These are phyloP conservation scores for Aphidius ervi DNA, from an alignment of 1,140 invertebrate species.

Conservation along the genomic window DNA sequence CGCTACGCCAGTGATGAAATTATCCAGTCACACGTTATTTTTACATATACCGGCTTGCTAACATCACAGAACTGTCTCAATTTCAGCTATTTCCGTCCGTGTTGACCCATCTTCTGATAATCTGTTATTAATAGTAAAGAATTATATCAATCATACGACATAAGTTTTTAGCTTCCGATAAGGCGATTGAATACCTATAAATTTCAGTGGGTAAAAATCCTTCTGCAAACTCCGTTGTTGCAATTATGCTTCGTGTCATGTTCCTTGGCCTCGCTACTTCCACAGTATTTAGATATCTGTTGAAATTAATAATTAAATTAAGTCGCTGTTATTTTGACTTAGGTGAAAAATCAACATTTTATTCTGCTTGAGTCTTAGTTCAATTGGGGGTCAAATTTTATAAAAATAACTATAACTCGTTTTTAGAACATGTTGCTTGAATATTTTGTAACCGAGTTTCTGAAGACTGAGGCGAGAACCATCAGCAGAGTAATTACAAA, in stretches of 20 bases:
- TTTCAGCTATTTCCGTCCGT: conserved; percentile 75
- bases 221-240: conserved; percentile 50
- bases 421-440: too few species aligned
- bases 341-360: too few species aligned
- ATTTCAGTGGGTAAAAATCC: conserved; percentile 50
- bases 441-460: too few species aligned
- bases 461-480: too few species aligned
- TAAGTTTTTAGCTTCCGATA: too few species aligned
- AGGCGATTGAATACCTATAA: conserved; percentile 35
- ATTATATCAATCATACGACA: too few species aligned
- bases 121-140: conserved; percentile 24
- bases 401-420: too few species aligned
- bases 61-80: conserved; percentile 83
- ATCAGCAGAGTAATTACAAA: too few species aligned
- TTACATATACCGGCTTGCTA: conserved; percentile 20
- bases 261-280: conserved; percentile 52
- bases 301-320: not conserved
- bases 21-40: not conserved
- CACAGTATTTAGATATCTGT: conserved; percentile 49
- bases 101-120: conserved; percentile 47
- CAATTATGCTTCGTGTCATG: conserved; percentile 53
- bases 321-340: too few species aligned
- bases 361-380: too few species aligned
- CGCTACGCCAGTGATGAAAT: too few species aligned
- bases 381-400: too few species aligned